phyloP scores from a whole-genome alignment of 2,797 vertebrate genomes.

The Mormyrops attenuatus region DNA sequence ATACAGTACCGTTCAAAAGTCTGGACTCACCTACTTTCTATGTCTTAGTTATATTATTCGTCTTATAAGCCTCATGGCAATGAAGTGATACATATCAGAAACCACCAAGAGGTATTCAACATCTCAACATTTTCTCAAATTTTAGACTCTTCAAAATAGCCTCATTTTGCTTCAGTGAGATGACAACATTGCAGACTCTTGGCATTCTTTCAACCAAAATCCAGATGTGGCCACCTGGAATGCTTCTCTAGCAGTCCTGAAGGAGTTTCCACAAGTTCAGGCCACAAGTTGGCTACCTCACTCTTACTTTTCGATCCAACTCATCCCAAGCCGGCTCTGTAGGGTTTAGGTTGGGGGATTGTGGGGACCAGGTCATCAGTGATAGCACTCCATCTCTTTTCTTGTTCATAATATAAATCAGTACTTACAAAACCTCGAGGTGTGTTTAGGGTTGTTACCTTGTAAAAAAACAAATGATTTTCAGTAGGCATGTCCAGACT shows the following conservation, averaged over 20 bases:
- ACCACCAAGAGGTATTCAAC: background rate
- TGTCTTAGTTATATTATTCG: background rate
- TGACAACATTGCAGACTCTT: background rate
- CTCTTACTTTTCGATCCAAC: background rate
- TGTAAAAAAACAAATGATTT: background rate
- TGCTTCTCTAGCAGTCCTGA: background rate
- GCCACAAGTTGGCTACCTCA: background rate
- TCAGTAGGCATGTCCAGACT: background rate
- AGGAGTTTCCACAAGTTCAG: background rate
- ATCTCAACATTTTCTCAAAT: background rate
- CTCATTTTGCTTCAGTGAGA: background rate
- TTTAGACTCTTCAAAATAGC: background rate
- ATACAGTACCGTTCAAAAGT: conserved; percentile 29
- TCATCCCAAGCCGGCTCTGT: background rate
- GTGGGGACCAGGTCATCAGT: background rate
- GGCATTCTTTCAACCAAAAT: background rate
- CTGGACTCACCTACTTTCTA: background rate
- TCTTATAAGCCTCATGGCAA: background rate
- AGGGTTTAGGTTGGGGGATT: background rate
- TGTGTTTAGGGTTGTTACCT: background rate
- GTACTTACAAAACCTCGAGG: background rate
- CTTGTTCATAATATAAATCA: background rate
- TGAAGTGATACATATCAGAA: background rate
- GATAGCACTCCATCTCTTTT: background rate
- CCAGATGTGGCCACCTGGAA: background rate